phyloP scores from a whole-genome alignment of 2,797 vertebrate genomes.

The Aeoliscus strigatus region DNA sequence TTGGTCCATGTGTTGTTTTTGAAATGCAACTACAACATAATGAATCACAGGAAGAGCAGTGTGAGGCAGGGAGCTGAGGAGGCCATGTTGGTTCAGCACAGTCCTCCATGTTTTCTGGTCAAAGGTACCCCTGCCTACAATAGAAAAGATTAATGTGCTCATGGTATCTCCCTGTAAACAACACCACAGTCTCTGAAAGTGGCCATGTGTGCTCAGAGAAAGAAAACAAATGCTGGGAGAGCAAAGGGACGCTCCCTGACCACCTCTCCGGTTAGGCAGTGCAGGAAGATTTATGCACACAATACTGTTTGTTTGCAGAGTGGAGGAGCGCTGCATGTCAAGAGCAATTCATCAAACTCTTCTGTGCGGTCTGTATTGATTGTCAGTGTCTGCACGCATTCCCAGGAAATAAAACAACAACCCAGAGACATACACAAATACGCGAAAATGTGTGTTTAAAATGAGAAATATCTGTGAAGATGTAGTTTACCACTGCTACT shows the following conservation, averaged over 20 bases:
- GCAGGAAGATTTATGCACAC: constrained; percentile 65
- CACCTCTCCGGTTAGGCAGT: constrained; percentile 44
- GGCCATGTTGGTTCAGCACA: constrained; percentile 47
- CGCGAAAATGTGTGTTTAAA: constrained; percentile 17
- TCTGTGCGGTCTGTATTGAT: constrained; percentile 52
- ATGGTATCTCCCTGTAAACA: constrained; percentile 54
- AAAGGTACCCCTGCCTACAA: constrained; percentile 37
- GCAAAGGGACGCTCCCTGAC: constrained; percentile 51
- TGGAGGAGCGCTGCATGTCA: constrained; percentile 50
- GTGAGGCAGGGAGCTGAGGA: constrained; percentile 33
- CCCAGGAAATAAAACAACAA: constrained; percentile 28
- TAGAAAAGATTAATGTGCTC: constrained; percentile 60
- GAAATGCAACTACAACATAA: constrained; percentile 35
- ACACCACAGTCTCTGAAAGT: constrained; percentile 42
- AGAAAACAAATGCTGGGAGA: constrained; percentile 53
- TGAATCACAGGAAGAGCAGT: constrained; percentile 47
- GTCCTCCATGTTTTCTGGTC: constrained; percentile 52
- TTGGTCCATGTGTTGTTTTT: constrained; percentile 6
- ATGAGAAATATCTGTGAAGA: constrained; percentile 18
- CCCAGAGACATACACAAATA: constrained; percentile 14
- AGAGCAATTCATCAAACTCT: constrained; percentile 63
- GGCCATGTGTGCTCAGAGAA: constrained; percentile 20
- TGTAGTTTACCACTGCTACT: constrained; percentile 11
- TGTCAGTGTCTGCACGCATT: constrained; percentile 34
- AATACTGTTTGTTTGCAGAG: constrained; percentile 62